Base-by-base conservation (phyloP, 35 echinoderm and acorn worm species). In the Acanthaster planci region DNA sequence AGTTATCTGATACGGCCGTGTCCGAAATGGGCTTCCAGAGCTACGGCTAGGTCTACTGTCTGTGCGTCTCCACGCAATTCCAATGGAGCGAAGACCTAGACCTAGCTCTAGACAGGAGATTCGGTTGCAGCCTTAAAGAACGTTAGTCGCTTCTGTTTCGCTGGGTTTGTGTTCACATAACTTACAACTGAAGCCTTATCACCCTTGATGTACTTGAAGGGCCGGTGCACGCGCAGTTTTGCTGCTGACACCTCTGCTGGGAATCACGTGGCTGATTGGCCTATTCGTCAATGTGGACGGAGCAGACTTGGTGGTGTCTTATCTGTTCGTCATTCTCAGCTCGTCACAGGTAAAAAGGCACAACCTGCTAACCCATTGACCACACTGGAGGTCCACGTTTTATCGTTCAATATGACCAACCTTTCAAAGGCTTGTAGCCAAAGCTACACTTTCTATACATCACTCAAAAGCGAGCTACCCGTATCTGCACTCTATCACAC, bases 221-320 rank as follows among this genome's bases (percentile, higher is more conserved):
- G 64, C 64, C 34, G 64, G 64, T 0, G 29, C 64, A 26, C 64
- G 64, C 26, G 64, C 64, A 72, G 16, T 72, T 72, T 1, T 72
- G 23, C 23, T 72, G 23, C 64, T 72, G 64, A 72, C 64, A 26
- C 64, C 64, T 2, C 64, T 72, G 14, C 26, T 72, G 18, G 64
- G 64, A 8, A 72, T 72, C 64, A 72, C 64, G 64, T 72, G 64
- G 64, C 34, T 72, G 64, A 72, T 72, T 12, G 64, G 64, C 2
- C 64, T 72, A 0, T 12, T 72, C 26, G 42, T 47, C 12, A 72
- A 72, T 29, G 34, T 72, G 23, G 14, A 72, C 3, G 60, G 22
- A 14, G 22, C 60, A 14, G 64, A 12, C 34, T 19, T 35, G 14
- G 30, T 35, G 23, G 0, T 72, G 26, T 72, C 64, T 34, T 72